Evolutionary conservation across 2,113 vertebrate species (phyloP).

Genomic region (Esox niger): DNA sequence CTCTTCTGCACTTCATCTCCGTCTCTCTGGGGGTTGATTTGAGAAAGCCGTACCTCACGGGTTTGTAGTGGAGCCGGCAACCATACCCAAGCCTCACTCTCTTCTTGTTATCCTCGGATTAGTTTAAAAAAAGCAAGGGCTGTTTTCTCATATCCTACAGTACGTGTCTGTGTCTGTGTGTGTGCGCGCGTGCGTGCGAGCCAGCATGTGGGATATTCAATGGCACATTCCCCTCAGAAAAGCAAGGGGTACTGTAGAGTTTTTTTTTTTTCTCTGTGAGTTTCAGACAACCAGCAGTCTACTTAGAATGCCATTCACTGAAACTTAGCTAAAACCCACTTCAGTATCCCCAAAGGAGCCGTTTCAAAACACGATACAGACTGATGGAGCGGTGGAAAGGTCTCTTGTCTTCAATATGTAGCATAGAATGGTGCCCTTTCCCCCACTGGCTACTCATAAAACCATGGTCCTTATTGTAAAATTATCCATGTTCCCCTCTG

Average conservation of each 20-base stretch:
- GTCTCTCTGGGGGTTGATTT: neutral
- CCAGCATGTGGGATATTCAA: neutral
- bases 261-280: constrained; percentile 2
- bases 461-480: constrained; percentile 43
- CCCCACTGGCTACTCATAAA: constrained; percentile 47
- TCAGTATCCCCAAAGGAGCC: neutral
- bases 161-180: too few species aligned
- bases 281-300: neutral
- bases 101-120: constrained; percentile 21
- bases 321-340: neutral
- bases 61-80: neutral
- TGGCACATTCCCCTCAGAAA: neutral
- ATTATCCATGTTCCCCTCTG: constrained; percentile 32
- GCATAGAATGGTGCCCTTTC: constrained; percentile 23
- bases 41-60: constrained; percentile 15
- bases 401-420: neutral
- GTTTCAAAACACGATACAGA: constrained; percentile 10
- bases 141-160: constrained; percentile 13
- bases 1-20: neutral
- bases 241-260: neutral
- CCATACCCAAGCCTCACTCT: constrained; percentile 6
- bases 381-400: neutral
- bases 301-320: neutral
- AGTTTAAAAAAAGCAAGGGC: constrained; percentile 10
- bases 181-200: too few species aligned